phyloP scores from a whole-genome alignment of 2,113 vertebrate species.

The Mastomys coucha region DNA sequence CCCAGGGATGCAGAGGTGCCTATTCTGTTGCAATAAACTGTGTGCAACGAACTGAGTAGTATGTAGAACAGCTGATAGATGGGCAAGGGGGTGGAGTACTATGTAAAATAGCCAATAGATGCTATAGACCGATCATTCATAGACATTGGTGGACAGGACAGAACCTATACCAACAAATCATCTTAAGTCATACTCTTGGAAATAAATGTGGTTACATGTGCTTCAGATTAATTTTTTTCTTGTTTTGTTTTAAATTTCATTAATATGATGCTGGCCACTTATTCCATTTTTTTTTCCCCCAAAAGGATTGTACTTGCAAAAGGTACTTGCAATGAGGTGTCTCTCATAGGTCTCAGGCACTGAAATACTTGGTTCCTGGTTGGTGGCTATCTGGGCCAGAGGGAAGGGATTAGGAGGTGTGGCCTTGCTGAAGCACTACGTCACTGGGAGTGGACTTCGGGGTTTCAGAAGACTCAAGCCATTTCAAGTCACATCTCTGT shows the following conservation, averaged over 20 bases:
- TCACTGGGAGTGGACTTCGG: background rate
- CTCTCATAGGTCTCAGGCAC: background rate
- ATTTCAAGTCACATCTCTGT: background rate
- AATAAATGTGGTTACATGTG: background rate
- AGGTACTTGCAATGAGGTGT: background rate
- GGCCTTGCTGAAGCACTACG: background rate
- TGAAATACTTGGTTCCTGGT: background rate
- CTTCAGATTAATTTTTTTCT: background rate
- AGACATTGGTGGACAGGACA: background rate
- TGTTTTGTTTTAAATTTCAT: background rate
- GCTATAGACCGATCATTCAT: background rate
- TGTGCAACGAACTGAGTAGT: background rate
- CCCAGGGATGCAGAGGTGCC: too few species aligned
- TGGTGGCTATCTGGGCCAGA: background rate
- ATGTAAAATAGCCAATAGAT: background rate
- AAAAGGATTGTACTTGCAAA: background rate
- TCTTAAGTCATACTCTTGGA: background rate
- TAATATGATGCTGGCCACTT: background rate
- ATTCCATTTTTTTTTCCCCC: background rate
- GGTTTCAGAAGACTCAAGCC: background rate
- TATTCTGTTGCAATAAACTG: background rate
- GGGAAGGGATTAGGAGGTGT: background rate
- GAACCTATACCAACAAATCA: background rate
- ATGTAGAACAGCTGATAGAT: background rate
- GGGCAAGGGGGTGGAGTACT: background rate